These are phyloP conservation scores for Sorex araneus DNA, from an alignment of 2,113 vertebrate genomes.

Conservation along the genomic window DNA sequence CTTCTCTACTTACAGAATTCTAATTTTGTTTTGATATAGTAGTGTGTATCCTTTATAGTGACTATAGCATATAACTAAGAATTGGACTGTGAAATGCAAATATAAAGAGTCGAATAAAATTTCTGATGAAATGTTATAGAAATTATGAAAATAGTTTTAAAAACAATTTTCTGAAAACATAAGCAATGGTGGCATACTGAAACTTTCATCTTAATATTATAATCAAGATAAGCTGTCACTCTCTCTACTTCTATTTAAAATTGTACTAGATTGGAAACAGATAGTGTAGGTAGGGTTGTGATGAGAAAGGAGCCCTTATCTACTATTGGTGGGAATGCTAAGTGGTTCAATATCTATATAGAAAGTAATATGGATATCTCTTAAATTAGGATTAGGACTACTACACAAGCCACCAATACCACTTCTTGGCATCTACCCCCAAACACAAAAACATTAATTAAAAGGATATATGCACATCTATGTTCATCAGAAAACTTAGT, in stretches of 20 bases:
- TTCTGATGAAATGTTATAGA: slow-evolving; percentile 31
- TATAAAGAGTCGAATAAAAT: background rate
- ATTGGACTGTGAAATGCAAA: background rate
- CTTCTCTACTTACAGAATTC: background rate
- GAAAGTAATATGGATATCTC: too few relatives aligned
- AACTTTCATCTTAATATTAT: background rate
- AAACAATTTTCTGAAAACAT: background rate
- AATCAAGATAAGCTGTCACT: background rate
- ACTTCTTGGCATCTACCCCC: too few relatives aligned
- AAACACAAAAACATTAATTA: too few relatives aligned
- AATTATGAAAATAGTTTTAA: background rate
- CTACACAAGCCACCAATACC: too few relatives aligned
- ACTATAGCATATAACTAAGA: background rate
- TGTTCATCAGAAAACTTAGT: too few relatives aligned
- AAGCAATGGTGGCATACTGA: background rate
- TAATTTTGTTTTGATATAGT: background rate
- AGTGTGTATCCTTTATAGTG: background rate
- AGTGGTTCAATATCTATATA: too few relatives aligned
- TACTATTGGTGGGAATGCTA: too few relatives aligned
- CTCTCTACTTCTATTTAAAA: background rate
- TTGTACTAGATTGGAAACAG: background rate
- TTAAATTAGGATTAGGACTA: too few relatives aligned
- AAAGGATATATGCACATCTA: too few relatives aligned
- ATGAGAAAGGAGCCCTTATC: too few relatives aligned
- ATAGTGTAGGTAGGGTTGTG: too few relatives aligned